phyloP scores from a whole-genome alignment of 2,797 vertebrate genomes.

The Babyrousa celebensis region DNA sequence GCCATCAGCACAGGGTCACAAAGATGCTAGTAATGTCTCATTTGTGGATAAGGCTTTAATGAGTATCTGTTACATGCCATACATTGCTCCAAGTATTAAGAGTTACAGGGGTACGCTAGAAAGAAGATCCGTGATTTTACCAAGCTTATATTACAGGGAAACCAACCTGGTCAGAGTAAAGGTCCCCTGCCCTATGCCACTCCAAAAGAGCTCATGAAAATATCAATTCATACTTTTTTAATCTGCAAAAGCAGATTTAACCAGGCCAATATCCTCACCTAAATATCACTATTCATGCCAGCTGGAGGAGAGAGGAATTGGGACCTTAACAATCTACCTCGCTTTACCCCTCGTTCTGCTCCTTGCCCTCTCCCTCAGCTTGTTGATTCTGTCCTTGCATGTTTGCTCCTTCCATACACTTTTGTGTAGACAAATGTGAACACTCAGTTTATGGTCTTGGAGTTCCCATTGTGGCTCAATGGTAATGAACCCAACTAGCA shows the following conservation, averaged over 20 bases:
- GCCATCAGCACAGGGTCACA: not conserved
- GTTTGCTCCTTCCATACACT: not conserved
- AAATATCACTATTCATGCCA: not conserved
- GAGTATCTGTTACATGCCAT: not conserved
- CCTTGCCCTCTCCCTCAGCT: not conserved
- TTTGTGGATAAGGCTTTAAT: not conserved
- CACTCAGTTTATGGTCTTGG: too few species aligned
- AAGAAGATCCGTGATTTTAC: not conserved
- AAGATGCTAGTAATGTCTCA: not conserved
- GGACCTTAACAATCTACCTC: not conserved
- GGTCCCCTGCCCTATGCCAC: not conserved
- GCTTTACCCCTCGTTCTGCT: not conserved
- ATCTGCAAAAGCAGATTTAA: slow-evolving; percentile 29
- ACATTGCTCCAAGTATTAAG: not conserved
- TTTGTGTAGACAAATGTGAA: not conserved
- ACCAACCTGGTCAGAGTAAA: slow-evolving; percentile 20
- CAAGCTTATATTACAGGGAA: not conserved
- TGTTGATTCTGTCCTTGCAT: not conserved
- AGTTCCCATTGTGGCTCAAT: too few species aligned
- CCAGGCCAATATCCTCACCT: not conserved
- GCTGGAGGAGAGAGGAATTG: not conserved
- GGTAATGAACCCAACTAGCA: too few species aligned
- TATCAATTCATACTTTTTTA: not conserved
- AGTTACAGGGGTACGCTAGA: not conserved
- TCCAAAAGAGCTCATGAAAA: not conserved